Evolutionary conservation across 2,113 vertebrate genomes (phyloP).

Genomic region (Scophthalmus maximus): DNA sequence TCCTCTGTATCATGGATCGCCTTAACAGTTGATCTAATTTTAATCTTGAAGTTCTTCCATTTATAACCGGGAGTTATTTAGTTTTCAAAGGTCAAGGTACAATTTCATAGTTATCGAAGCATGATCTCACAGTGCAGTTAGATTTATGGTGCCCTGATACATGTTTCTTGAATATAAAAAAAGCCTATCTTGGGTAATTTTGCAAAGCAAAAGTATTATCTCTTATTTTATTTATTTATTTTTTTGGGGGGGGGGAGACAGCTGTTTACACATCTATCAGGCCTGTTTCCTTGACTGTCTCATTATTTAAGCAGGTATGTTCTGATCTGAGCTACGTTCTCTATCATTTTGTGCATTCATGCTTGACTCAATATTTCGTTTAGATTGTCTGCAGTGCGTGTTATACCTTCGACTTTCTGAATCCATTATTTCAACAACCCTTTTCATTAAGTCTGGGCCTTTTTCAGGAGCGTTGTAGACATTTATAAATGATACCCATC

Average conservation of each 20-base stretch:
- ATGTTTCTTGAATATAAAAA: too few relatives aligned
- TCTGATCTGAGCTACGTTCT: neutral
- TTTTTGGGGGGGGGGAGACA: too few relatives aligned
- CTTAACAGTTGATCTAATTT: neutral
- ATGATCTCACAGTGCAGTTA: too few relatives aligned
- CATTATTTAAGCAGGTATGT: too few relatives aligned
- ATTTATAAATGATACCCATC: too few relatives aligned
- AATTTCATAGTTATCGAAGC: neutral
- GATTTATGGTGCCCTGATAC: too few relatives aligned
- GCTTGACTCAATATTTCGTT: neutral
- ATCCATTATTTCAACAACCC: neutral
- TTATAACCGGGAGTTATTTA: too few relatives aligned
- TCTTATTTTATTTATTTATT: too few relatives aligned
- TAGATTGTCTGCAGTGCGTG: neutral
- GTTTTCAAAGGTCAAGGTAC: neutral
- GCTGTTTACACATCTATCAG: neutral
- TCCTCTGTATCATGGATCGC: neutral
- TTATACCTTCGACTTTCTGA: neutral
- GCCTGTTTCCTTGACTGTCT: neutral
- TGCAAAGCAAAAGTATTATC: too few relatives aligned
- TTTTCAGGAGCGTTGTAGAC: too few relatives aligned
- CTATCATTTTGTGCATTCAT: neutral
- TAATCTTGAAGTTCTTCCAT: too few relatives aligned
- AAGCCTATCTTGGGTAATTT: neutral
- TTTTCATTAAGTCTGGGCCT: neutral